phyloP scores from a whole-genome alignment of 2,113 vertebrate genomes.

The Epinephelus cyanopodus region DNA sequence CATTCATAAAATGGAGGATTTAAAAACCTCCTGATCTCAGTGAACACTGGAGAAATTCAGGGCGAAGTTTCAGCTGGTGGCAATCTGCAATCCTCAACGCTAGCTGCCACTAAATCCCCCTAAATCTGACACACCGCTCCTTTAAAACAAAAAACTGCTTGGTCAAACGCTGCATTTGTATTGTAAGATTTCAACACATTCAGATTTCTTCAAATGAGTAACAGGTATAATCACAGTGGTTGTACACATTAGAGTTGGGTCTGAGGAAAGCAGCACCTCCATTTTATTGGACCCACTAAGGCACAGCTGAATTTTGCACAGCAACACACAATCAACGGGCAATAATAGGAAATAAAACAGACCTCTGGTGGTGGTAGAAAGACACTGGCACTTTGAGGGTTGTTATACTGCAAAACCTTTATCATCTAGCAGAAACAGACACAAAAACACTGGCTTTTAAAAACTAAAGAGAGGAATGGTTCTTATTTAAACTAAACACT shows the following conservation, averaged over 20 bases:
- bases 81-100: too few relatives aligned
- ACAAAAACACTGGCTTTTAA: conserved; percentile 76
- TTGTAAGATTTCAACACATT: conserved; percentile 19
- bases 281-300: conserved; percentile 48
- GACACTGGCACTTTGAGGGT: conserved; percentile 84
- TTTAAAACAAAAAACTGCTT: neutral
- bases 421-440: conserved; percentile 85
- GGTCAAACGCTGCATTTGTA: neutral
- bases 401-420: conserved; percentile 89
- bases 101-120: too few relatives aligned
- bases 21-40: too few relatives aligned
- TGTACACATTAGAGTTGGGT: conserved; percentile 36
- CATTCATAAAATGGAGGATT: too few relatives aligned
- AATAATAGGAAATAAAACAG: conserved; percentile 80
- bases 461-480: conserved; percentile 63
- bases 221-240: conserved; percentile 27
- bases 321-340: conserved; percentile 69
- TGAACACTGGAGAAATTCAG: too few relatives aligned
- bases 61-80: too few relatives aligned
- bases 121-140: too few relatives aligned
- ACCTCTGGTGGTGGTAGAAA: conserved; percentile 88
- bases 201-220: conserved; percentile 9
- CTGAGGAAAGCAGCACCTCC: conserved; percentile 46
- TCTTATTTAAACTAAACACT: conserved; percentile 28
- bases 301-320: conserved; percentile 54